These are phyloP conservation scores for Sylvicola cinctus DNA, from an alignment of 2,888 invertebrate genomes.

Conservation along the genomic window DNA sequence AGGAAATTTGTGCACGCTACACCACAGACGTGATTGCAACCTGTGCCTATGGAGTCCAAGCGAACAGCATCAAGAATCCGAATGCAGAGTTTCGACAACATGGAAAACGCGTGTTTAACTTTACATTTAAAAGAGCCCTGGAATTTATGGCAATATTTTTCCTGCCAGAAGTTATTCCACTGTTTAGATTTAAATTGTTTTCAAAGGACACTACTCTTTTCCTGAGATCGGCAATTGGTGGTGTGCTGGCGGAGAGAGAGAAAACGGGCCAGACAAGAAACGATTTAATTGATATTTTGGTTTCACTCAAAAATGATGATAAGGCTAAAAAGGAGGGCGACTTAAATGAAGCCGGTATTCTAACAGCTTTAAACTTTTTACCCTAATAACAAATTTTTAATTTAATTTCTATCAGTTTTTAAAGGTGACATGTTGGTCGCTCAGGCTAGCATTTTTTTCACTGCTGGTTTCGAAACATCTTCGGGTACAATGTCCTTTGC, in stretches of 20 bases:
- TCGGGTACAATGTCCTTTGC: constrained; percentile 27
- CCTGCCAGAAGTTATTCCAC: constrained; percentile 15
- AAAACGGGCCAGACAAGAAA: constrained; percentile 19
- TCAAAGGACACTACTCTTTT: constrained; percentile 12
- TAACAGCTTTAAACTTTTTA: not conserved
- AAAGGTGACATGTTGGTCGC: constrained; percentile 17
- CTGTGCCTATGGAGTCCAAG: constrained; percentile 19
- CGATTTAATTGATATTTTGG: constrained; percentile 27
- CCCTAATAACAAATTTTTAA: not conserved
- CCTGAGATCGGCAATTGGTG: constrained; percentile 22
- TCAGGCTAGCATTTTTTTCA: constrained; percentile 20
- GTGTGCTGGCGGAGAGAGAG: constrained; percentile 23
- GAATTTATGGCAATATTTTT: constrained; percentile 18
- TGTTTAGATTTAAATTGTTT: constrained; percentile 14
- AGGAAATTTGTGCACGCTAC: constrained; percentile 16
- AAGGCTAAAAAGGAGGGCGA: not conserved
- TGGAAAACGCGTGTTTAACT: constrained; percentile 13
- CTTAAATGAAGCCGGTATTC: not conserved
- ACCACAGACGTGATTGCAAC: constrained; percentile 20
- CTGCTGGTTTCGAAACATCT: constrained; percentile 23
- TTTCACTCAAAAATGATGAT: constrained; percentile 19
- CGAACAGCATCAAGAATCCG: constrained; percentile 17
- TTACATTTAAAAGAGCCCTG: constrained; percentile 12
- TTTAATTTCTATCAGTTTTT: constrained; percentile 7
- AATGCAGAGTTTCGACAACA: constrained; percentile 16